Evolutionary conservation across 2,113 vertebrate genomes (phyloP), one percentile per base, ranked within the genome.

Genomic region (Gymnobelideus leadbeateri): DNA sequence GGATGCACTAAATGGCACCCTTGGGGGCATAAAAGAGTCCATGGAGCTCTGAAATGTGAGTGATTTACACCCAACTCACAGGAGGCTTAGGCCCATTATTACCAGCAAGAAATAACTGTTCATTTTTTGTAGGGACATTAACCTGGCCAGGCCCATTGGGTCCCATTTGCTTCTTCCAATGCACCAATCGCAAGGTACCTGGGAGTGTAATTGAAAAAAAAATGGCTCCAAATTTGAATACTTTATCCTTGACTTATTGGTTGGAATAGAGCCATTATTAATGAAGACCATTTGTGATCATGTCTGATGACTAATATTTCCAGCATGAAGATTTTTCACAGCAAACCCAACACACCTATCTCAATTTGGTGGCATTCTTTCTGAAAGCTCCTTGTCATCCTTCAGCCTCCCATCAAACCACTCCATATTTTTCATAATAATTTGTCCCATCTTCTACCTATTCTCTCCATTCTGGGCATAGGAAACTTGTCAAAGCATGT

Each of bases 11-110:
- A 95, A 96, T 11, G 28, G 52, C 52, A 97, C 91, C 96, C 51
- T 95, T 7, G 54, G 51, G 89, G 68, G 89, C 94, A 55, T 96
- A 91, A 51, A 94, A 57, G 52, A 96, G 89, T 94, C 96, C 94
- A 91, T 94, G 47, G 89, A 92, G 89, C 37, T 92, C 90, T 92
- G 95, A 91, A 95, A 93, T 50, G 77, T 93, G 89, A 93, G 92
- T 93, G 43, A 93, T 97, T 94, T 93, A 96, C 51, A 43, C 94
- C 94, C 43, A 3, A 90, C 5, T 91, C 68, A 94, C 51, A 93
- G 28, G 10, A 91, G 37, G 26, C 28, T 94, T 19, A 68, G 93
- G 28, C 31, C 94, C 51, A 49, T 91, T 95, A 28, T 92, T 94
- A 92, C 57, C 93, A 92, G 53, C 23, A 21, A 24, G 89, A 12